Base-by-base conservation (phyloP, 2,797 vertebrate genomes). In the Phyllotis vaccarum region DNA sequence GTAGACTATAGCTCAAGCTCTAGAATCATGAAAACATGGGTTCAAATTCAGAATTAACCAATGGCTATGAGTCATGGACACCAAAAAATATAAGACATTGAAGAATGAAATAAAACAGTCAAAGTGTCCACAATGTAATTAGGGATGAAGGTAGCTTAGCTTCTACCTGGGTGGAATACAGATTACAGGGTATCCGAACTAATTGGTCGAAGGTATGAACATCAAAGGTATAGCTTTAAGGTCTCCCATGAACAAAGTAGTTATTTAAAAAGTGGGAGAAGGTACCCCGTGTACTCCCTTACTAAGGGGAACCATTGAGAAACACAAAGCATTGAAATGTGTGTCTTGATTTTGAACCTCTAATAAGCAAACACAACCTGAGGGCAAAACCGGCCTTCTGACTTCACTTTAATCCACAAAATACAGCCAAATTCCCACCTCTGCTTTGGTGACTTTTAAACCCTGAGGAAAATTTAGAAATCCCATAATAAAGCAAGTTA, bases 401-500 rank as follows among this genome's bases (percentile, higher is more conserved):
- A 93, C 49, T 86, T 88, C 86, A 75, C 19, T 37, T 89, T 89
- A 86, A 40, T 62, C 70, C 5, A 89, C 27, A 16, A 64, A 49
- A 66, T 74, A 37, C 29, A 40, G 31, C 70, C 78, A 89, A 94
- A 72, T 58, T 56, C 46, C 43, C 78, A 31, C 27, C 22, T 40
- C 78, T 68, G 76, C 66, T 86, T 86, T 31, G 54, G 64, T 81
- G 16, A 62, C 64, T 96, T 95, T 97, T 95, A 66, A 78, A 86
- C 29, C 43, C 54, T 78, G 46, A 37, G 11, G 82, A 90, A 21
- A 88, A 91, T 80, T 89, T 94, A 90, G 62, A 97, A 97, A 87
- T 19, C 54, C 87, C 22, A 64, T 52, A 66, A 89, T 93, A 43
- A 92, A 74, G 62, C 58, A 74, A 93, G 89, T 92, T 94, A 49